Percentiles rank a stretch among this genome's conserved stretches.
These are phyloP conservation scores for Lytechinus pictus DNA, from an alignment of 35 echinoderm and acorn worm genomes.

Conservation along the genomic window DNA sequence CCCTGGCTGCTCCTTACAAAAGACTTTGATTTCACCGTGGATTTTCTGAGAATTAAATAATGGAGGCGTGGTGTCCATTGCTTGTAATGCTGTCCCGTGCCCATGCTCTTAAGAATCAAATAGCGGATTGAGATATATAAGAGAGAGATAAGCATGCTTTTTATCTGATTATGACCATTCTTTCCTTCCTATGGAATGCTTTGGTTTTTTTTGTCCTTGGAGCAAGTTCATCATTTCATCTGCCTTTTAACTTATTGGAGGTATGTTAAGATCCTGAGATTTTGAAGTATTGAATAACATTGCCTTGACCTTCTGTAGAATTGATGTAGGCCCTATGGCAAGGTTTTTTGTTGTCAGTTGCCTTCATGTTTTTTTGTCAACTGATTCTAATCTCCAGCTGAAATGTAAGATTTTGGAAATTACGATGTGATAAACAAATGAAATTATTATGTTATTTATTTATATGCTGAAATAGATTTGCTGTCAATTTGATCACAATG, in stretches of 20 bases:
- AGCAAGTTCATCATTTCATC: not conserved
- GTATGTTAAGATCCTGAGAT: not conserved
- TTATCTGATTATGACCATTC: not conserved
- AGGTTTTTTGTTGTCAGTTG: too few relatives aligned
- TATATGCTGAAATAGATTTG: too few relatives aligned
- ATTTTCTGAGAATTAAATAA: slow-evolving; percentile 7
- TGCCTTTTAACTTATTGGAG: not conserved
- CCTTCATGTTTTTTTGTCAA: too few relatives aligned
- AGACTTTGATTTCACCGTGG: not conserved
- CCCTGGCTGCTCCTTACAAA: not conserved
- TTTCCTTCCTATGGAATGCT: not conserved
- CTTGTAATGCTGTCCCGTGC: not conserved
- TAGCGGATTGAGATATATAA: not conserved
- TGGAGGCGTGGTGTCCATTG: not conserved
- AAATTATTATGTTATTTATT: too few relatives aligned
- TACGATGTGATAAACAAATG: too few relatives aligned
- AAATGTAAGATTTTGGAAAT: too few relatives aligned
- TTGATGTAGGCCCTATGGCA: too few relatives aligned
- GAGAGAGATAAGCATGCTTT: not conserved
- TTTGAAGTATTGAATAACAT: not conserved
- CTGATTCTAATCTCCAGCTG: too few relatives aligned
- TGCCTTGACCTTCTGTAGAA: not conserved
- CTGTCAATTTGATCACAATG: too few relatives aligned
- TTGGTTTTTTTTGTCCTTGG: not conserved
- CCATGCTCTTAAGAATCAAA: not conserved